A percentile compares a stretch with the other conserved stretches of the same genome.
Evolutionary conservation across 2,888 invertebrate genomes (phyloP).

Genomic region (Sphaerophoria taeniata): DNA sequence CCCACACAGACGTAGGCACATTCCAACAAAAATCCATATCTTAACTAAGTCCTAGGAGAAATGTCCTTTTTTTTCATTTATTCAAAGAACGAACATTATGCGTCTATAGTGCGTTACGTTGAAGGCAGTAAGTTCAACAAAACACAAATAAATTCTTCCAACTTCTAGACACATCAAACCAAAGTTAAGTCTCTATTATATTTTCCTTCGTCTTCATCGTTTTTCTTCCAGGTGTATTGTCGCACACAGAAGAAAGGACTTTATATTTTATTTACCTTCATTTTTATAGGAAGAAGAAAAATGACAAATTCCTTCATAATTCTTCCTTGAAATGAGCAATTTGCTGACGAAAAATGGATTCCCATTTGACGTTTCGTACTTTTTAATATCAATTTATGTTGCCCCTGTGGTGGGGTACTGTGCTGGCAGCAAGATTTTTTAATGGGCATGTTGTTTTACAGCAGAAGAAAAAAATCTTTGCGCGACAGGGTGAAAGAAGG

Average conservation of each 20-base stretch:
- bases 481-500: neutral
- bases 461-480: neutral
- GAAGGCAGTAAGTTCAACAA: neutral
- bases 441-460: slow-evolving; percentile 60
- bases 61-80: neutral
- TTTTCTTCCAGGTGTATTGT: neutral
- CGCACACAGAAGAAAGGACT: slow-evolving; percentile 8
- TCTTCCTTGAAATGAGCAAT: slow-evolving; percentile 72
- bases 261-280: slow-evolving; percentile 25
- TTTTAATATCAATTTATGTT: slow-evolving; percentile 74
- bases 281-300: slow-evolving; percentile 25
- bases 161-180: slow-evolving; percentile 36
- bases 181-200: slow-evolving; percentile 15
- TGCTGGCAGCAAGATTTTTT: slow-evolving; percentile 67
- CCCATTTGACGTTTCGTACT: slow-evolving; percentile 74
- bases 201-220: neutral
- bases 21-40: neutral
- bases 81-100: slow-evolving; percentile 12
- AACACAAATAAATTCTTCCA: slow-evolving; percentile 17
- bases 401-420: neutral
- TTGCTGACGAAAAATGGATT: slow-evolving; percentile 73
- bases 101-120: slow-evolving; percentile 23
- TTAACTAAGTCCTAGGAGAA: slow-evolving; percentile 5
- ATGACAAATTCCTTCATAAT: slow-evolving; percentile 74
- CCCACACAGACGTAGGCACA: neutral